Conservation (phyloP, 2,888 invertebrate species). For the Clanis bilineata region DNA sequence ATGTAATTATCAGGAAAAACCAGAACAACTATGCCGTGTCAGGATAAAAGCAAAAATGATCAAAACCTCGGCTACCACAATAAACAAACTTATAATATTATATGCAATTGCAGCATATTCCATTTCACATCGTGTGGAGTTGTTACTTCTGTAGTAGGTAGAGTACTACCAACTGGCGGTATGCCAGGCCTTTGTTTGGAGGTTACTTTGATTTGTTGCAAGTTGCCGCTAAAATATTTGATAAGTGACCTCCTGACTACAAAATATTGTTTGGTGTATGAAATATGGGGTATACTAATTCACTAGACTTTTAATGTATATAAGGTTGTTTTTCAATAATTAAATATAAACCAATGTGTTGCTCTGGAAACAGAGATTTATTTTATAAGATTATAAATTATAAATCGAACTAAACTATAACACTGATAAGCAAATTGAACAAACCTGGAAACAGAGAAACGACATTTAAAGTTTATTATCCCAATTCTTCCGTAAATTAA, state of each 20-base stretch:
- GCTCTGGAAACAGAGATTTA: no score
- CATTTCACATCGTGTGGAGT: background rate
- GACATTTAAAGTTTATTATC: no score
- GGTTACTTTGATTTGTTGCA: conserved; percentile 21
- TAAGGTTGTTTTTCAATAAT: background rate
- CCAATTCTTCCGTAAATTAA: no score
- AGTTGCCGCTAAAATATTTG: conserved; percentile 15
- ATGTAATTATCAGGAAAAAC: no score
- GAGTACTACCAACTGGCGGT: conserved; percentile 15
- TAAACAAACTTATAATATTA: background rate
- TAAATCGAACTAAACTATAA: no score
- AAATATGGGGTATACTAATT: background rate
- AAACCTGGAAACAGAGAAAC: no score
- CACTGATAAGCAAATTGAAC: no score
- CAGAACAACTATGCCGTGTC: no score
- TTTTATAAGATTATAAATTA: no score
- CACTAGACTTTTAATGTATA: no score
- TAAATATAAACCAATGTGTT: no score
- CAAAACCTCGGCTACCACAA: background rate
- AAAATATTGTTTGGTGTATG: background rate
- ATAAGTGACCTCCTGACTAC: background rate
- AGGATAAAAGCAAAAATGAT: no score
- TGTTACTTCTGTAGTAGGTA: background rate
- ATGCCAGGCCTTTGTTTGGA: conserved; percentile 21
- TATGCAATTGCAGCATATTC: background rate